Evolutionary conservation across 2,888 invertebrate species (phyloP).

Genomic region (Spisula solida): DNA sequence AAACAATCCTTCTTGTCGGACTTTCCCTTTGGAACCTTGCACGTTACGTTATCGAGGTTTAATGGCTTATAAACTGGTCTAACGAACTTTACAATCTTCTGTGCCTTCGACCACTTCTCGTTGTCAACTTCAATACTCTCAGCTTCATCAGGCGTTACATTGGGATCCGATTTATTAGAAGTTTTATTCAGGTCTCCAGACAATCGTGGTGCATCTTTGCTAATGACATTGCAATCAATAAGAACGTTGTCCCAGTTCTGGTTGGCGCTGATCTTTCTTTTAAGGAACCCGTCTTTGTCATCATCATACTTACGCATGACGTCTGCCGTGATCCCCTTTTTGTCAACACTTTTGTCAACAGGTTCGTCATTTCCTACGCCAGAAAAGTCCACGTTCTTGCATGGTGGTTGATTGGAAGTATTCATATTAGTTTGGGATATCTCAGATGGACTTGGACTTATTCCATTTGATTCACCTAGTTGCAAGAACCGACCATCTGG

Average conservation of each 20-base stretch:
- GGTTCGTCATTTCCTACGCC: not conserved
- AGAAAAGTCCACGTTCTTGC: no score
- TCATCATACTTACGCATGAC: constrained; percentile 4
- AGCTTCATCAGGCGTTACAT: not conserved
- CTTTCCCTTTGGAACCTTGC: constrained; percentile 61
- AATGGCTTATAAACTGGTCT: constrained; percentile 60
- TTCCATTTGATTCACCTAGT: not conserved
- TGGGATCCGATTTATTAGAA: not conserved
- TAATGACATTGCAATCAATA: not conserved
- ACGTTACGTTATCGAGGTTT: constrained; percentile 56
- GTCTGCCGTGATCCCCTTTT: not conserved
- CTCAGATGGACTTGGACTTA: not conserved
- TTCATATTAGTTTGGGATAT: not conserved
- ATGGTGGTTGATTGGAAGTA: not conserved
- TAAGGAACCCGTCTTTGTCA: not conserved
- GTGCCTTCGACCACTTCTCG: constrained; percentile 27
- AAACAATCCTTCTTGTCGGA: constrained; percentile 66
- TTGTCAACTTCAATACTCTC: constrained; percentile 2
- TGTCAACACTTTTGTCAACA: not conserved
- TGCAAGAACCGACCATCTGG: not conserved
- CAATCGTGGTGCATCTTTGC: not conserved
- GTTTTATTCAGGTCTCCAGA: not conserved
- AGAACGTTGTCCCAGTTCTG: constrained; percentile 12
- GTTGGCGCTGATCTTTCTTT: constrained; percentile 22
- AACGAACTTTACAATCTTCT: constrained; percentile 45